Base-by-base conservation (phyloP, 2,888 invertebrate species). In the Lampropteryx suffumata region DNA sequence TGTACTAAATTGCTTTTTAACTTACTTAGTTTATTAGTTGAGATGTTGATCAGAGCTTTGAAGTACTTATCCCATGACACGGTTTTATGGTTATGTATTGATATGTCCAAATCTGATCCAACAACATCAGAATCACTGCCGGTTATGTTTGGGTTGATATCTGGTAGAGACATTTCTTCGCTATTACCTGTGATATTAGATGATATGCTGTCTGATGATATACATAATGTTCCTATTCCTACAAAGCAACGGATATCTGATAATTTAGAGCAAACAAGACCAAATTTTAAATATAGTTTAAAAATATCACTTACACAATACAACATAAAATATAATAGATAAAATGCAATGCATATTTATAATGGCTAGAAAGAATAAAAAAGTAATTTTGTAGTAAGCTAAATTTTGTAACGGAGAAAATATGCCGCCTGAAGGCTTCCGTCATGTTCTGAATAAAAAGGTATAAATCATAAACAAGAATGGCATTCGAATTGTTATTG, bases 161-260 rank as follows among this genome's bases (percentile, higher is more conserved):
- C 33, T 35, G 34, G 10, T 46, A 79, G 29, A 21, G 68, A 57
- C 1, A 65, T 49, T 17, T 69, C 49, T 37, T 67, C 41, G 9
- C 14, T 41, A 36, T 41, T 35, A 14, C 1, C 11, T 14, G 11
- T 35, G 28, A n/a, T 40, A 47, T 28, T 28, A 0, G 11, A n/a
- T 8, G 41, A 49, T 45, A 53, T 10, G 10, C 9, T 44, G 32
- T 49, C 36, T 41, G 5, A 14, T 6, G 11, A 26, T 42, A 10
- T 6, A 32, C 21, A 28, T 6, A 34, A 26, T 32, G 33, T 28
- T 44, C 39, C 49, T 52, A 36, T 5, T n/a, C n/a, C n/a, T n/a
- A n/a, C n/a, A n/a, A n/a, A 55, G 46, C n/a, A 24, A 24, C 32
- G 28, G 10, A 13, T 6, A 32, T 2, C 24, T 36, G 26, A 36